Conservation (phyloP, 1,140 invertebrate genomes). For the Eulimnadia texana region DNA sequence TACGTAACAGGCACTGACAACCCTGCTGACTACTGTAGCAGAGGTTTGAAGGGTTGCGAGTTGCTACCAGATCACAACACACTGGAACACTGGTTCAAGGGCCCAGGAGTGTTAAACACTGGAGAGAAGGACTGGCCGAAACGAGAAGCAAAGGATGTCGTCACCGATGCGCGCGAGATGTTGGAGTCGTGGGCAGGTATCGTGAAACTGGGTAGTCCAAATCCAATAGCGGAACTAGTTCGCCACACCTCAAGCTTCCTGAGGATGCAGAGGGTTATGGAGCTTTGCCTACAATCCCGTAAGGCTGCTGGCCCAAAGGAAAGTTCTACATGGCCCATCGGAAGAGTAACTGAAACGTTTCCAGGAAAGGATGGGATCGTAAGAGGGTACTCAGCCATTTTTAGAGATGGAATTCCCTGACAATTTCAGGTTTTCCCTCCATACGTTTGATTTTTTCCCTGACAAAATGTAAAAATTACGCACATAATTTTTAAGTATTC, state of each 20-base stretch:
- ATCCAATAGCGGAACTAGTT: not conserved
- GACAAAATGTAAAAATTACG: no score
- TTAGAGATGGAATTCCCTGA: no score
- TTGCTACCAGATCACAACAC: not conserved
- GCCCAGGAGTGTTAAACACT: conserved; percentile 6
- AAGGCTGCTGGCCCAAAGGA: not conserved
- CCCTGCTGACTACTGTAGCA: conserved; percentile 9
- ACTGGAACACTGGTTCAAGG: conserved; percentile 11
- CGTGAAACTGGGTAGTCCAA: not conserved
- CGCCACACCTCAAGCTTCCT: not conserved
- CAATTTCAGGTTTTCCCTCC: no score
- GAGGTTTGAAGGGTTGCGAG: not conserved
- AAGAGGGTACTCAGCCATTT: no score
- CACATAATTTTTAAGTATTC: no score
- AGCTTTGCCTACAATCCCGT: not conserved
- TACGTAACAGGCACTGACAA: conserved; percentile 4
- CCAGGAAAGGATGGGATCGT: conserved; percentile 13
- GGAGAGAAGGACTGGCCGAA: conserved; percentile 5
- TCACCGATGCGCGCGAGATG: conserved; percentile 1
- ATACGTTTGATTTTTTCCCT: no score
- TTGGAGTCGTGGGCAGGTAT: not conserved
- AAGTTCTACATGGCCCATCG: not conserved
- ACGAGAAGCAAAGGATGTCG: not conserved
- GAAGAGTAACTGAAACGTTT: not conserved
- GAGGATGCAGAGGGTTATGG: not conserved